Conservation (phyloP, 2,888 invertebrate species). For the Campoletis raptor region DNA sequence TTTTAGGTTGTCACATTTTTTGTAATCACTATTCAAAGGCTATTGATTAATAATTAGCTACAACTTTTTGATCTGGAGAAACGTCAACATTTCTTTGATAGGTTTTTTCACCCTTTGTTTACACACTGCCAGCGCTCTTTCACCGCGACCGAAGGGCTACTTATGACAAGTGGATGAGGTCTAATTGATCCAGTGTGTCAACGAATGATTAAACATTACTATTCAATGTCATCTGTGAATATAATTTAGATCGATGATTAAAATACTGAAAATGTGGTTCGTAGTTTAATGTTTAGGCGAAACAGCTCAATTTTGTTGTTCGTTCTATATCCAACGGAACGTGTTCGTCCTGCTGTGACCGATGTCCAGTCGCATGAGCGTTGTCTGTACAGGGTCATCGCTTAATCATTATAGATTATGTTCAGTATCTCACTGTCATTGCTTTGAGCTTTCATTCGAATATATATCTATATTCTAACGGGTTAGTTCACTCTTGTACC, state of each 20-base stretch:
- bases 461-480: constrained; percentile 6
- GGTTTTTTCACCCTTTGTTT: too few relatives aligned
- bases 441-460: constrained; percentile 34
- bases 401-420: constrained; percentile 50
- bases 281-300: neutral
- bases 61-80: too few relatives aligned
- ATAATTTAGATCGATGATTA: neutral
- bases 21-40: neutral
- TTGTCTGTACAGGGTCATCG: constrained; percentile 6
- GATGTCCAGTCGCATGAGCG: constrained; percentile 7
- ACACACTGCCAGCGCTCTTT: too few relatives aligned
- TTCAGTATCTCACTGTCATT: constrained; percentile 43
- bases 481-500: neutral
- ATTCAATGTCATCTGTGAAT: neutral
- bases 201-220: neutral
- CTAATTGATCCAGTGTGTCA: too few relatives aligned
- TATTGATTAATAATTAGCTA: too few relatives aligned
- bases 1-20: neutral
- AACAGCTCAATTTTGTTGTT: neutral
- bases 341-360: constrained; percentile 11
- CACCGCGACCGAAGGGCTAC: too few relatives aligned
- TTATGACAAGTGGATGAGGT: too few relatives aligned
- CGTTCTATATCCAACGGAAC: neutral
- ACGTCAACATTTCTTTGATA: neutral
- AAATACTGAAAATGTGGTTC: neutral